Base-by-base conservation (phyloP, 1,140 invertebrate species). In the Drosophila lacertosa region DNA sequence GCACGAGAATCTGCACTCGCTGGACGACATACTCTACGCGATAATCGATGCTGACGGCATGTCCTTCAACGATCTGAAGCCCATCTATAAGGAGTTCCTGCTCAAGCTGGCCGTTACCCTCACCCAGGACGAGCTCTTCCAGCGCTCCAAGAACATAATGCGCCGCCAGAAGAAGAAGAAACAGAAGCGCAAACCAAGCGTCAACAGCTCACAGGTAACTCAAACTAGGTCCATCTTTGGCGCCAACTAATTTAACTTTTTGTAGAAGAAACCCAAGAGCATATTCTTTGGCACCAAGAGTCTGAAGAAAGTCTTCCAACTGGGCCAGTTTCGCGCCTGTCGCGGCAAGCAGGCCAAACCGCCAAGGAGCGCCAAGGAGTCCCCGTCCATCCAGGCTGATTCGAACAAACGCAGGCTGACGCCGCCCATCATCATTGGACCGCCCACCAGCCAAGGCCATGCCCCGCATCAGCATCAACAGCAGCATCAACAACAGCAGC, bases 31-130 rank as follows among this genome's bases (percentile, higher is more conserved):
- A 55, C 93, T 98, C 11, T 95, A 95, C 73, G 95, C 95, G 71
- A 97, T 98, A 76, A 97, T 97, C 65, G 96, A 97, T 92, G 94
- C 96, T 0, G 95, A 97, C 89, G 96, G 97, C 47, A 97, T 98
- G 96, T 97, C 96, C 16, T 98, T 97, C 91, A 97, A 97, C 92
- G 96, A 97, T 74, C 92, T 97, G 45, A 97, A 97, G 91, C 97
- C 97, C 3, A 95, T 97, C 35, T 97, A 98, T 89, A 97, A 97
- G 91, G 96, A 97, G 92, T 96, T 97, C 81, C 92, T 97, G 20
- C 90, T 97, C 39, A 97, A 97, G 92, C 92, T 97, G 51, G 96
- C 96, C 0, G 94, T 97, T 0, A 97, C 96, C 0, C 91, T 98
- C 15, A 97, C 96, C 15, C 97, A 97, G 91, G 97, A 97, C 77